Evolutionary conservation across 37 sponge, comb jelly and placozoan species (phyloP).

Genomic region (Aphrocallistes beatrix): DNA sequence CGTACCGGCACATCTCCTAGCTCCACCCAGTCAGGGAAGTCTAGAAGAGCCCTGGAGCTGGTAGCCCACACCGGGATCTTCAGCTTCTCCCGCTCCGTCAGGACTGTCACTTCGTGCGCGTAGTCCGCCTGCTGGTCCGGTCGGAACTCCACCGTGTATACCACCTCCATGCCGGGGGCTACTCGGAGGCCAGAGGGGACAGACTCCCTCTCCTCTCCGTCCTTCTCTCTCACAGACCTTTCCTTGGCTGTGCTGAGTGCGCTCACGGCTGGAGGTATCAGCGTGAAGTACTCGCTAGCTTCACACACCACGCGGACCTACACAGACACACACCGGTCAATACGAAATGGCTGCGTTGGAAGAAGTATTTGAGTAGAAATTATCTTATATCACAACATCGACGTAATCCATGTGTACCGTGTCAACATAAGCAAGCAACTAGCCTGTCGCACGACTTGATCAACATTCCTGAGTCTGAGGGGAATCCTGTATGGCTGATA

Average conservation of each 20-base stretch:
- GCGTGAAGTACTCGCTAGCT: slow-evolving; percentile 83
- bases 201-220: not conserved
- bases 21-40: slow-evolving; percentile 88
- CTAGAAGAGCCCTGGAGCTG: slow-evolving; percentile 78
- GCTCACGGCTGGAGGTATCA: slow-evolving; percentile 30
- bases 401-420: not conserved
- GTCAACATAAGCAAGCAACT: no score
- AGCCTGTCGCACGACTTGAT: slow-evolving; percentile 38
- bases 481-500: slow-evolving; percentile 60
- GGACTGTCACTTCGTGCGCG: slow-evolving; percentile 63
- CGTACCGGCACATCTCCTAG: slow-evolving; percentile 83
- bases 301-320: slow-evolving; percentile 66
- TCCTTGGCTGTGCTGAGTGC: not conserved
- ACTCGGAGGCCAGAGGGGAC: slow-evolving; percentile 54
- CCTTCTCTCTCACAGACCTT: not conserved
- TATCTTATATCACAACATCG: not conserved
- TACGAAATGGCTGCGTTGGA: not conserved
- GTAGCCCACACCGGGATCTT: slow-evolving; percentile 70
- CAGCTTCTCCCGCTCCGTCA: slow-evolving; percentile 92
- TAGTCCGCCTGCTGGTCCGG: slow-evolving; percentile 90
- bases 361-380: no score
- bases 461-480: slow-evolving; percentile 61
- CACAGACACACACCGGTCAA: slow-evolving; percentile 21
- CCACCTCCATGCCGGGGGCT: slow-evolving; percentile 93
- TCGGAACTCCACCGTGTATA: slow-evolving; percentile 66